Percentiles rank a stretch among this genome's conserved stretches.
These are phyloP conservation scores for Polydrusus cervinus DNA, from an alignment of 2,888 invertebrate species.

Conservation along the genomic window DNA sequence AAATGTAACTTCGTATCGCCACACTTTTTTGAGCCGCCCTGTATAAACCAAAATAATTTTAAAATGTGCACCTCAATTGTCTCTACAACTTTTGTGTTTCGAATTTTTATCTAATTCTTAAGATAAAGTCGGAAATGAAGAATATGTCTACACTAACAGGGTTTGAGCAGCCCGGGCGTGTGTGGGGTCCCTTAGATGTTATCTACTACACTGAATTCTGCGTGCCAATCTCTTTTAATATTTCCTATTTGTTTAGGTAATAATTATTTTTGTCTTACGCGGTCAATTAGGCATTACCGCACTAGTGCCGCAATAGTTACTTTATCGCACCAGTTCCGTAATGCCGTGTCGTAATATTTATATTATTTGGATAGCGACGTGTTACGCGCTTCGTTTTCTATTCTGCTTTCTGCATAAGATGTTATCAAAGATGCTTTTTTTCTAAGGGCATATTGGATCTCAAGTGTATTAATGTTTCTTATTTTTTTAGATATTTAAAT, in stretches of 20 bases:
- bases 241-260: conserved; percentile 16
- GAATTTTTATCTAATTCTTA: too few relatives aligned
- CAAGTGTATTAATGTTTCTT: neutral
- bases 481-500: too few relatives aligned
- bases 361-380: too few relatives aligned
- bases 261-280: neutral
- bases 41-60: too few relatives aligned
- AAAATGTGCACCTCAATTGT: too few relatives aligned
- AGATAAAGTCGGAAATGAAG: too few relatives aligned
- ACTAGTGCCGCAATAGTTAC: neutral
- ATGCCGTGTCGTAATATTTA: too few relatives aligned
- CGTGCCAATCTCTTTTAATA: conserved; percentile 43
- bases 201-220: conserved; percentile 38
- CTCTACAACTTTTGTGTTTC: too few relatives aligned
- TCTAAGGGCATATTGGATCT: neutral
- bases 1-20: too few relatives aligned
- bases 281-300: neutral
- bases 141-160: too few relatives aligned
- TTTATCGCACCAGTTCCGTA: neutral
- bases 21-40: too few relatives aligned
- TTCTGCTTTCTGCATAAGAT: neutral
- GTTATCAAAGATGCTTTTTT: neutral
- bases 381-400: neutral
- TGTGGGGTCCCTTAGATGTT: neutral
- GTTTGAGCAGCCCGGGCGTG: too few relatives aligned